Conservation (phyloP, 2,888 invertebrate species). For the Volucella inanis region DNA sequence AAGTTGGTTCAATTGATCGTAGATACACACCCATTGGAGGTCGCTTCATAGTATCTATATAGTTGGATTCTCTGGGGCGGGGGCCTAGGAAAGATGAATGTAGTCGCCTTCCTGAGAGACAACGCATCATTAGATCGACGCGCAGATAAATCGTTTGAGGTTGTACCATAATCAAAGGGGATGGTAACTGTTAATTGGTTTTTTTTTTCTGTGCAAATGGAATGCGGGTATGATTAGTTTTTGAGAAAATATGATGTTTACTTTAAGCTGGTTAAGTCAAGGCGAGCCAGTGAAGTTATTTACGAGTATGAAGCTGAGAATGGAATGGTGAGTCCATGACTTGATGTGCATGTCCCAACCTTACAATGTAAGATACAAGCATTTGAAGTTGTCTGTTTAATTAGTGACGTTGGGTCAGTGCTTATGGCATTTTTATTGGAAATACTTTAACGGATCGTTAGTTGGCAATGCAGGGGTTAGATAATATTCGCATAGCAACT, state of each 20-base stretch:
- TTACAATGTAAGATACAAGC: too few relatives aligned
- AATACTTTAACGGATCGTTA: too few relatives aligned
- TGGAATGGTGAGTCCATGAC: too few relatives aligned
- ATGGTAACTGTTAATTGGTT: constrained; percentile 68
- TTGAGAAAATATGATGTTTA: constrained; percentile 30
- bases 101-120: constrained; percentile 40
- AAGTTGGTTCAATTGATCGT: constrained; percentile 48
- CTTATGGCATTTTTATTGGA: too few relatives aligned
- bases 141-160: constrained; percentile 47
- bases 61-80: not conserved
- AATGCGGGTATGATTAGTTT: constrained; percentile 26
- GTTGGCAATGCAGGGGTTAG: too few relatives aligned
- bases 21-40: constrained; percentile 41
- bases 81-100: constrained; percentile 30
- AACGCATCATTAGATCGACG: constrained; percentile 51
- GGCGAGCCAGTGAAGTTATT: constrained; percentile 21
- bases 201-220: constrained; percentile 31
- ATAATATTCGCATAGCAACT: too few relatives aligned
- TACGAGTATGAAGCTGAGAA: too few relatives aligned
- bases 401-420: too few relatives aligned
- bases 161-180: constrained; percentile 62
- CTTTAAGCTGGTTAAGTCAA: constrained; percentile 20
- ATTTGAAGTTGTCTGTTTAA: too few relatives aligned
- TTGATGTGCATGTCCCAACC: too few relatives aligned
- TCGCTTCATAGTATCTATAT: not conserved